Evolutionary conservation across 1,140 invertebrate genomes (phyloP).

Genomic region (Lanistes nyassanus): DNA sequence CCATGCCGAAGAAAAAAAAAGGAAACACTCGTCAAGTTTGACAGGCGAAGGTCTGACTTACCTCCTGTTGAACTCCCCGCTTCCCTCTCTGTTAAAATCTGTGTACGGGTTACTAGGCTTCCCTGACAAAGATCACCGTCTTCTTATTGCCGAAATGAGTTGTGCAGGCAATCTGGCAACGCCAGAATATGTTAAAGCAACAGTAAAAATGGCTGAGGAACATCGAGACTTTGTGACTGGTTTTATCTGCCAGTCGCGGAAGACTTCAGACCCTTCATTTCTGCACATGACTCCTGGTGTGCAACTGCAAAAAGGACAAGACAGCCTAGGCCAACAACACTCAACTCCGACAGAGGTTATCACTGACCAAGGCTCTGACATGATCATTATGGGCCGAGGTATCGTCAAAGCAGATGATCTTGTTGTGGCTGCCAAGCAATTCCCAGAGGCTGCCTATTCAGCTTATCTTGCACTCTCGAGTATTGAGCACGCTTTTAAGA

Average conservation of each 20-base stretch:
- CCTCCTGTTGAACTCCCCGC: too few species aligned
- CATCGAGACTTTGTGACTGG: conserved; percentile 81
- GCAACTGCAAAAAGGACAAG: conserved; percentile 69
- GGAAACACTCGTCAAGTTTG: too few species aligned
- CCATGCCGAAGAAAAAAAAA: too few species aligned
- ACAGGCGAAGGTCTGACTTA: too few species aligned
- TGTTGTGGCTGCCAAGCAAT: conserved; percentile 74
- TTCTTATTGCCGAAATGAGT: conserved; percentile 91
- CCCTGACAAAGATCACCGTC: too few species aligned
- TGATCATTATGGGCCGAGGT: conserved; percentile 93
- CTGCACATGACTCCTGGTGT: conserved; percentile 85
- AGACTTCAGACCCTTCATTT: conserved; percentile 73
- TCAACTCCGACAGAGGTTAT: conserved; percentile 84
- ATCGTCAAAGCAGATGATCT: conserved; percentile 79
- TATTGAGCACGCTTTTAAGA: too few species aligned
- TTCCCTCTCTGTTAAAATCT: too few species aligned
- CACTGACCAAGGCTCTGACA: conserved; percentile 83
- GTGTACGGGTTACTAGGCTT: too few species aligned
- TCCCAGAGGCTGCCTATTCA: conserved; percentile 80
- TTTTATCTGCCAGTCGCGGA: conserved; percentile 85
- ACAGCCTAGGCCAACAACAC: conserved; percentile 80
- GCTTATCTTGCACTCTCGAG: conserved; percentile 73
- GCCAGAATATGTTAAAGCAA: conserved; percentile 77
- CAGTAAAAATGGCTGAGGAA: conserved; percentile 71
- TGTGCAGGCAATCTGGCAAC: conserved; percentile 81